These are phyloP conservation scores for Muntiacus muntjak DNA, from an alignment of 2,113 vertebrate genomes.

Conservation along the genomic window DNA sequence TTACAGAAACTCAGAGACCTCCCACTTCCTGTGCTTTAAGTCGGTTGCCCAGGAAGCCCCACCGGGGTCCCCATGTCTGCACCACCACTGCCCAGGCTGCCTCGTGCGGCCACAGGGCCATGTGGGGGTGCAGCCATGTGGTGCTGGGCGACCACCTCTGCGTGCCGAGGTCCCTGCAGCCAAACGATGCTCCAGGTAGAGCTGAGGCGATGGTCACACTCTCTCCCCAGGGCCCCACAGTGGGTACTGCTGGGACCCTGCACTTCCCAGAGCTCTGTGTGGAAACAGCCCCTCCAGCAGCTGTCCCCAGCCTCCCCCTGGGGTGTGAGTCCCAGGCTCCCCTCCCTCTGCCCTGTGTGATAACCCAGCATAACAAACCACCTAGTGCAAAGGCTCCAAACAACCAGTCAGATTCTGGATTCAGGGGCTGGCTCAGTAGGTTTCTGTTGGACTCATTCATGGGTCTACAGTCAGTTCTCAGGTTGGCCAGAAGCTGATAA, in stretches of 20 bases:
- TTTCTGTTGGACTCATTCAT: background rate
- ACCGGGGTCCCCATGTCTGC: accelerated
- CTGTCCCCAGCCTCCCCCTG: background rate
- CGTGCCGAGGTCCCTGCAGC: background rate
- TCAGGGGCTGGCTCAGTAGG: background rate
- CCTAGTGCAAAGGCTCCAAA: background rate
- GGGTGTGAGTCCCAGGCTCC: background rate
- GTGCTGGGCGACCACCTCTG: background rate
- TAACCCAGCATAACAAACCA: background rate
- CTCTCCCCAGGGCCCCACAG: background rate
- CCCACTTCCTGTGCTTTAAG: background rate
- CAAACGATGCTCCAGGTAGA: background rate
- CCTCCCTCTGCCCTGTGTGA: background rate
- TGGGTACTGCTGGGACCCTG: background rate
- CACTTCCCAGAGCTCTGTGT: background rate
- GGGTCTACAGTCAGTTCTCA: background rate
- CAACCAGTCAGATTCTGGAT: background rate
- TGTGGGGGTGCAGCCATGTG: accelerated
- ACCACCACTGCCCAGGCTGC: background rate
- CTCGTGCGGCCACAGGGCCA: accelerated
- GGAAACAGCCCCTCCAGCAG: background rate
- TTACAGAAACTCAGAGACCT: background rate
- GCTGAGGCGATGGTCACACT: background rate
- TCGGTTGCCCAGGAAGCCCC: background rate
- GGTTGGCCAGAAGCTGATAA: background rate